Percentiles rank a stretch among this genome's conserved stretches.
These are phyloP conservation scores for Eupithecia abbreviata DNA, from an alignment of 2,888 invertebrate genomes.

Conservation along the genomic window DNA sequence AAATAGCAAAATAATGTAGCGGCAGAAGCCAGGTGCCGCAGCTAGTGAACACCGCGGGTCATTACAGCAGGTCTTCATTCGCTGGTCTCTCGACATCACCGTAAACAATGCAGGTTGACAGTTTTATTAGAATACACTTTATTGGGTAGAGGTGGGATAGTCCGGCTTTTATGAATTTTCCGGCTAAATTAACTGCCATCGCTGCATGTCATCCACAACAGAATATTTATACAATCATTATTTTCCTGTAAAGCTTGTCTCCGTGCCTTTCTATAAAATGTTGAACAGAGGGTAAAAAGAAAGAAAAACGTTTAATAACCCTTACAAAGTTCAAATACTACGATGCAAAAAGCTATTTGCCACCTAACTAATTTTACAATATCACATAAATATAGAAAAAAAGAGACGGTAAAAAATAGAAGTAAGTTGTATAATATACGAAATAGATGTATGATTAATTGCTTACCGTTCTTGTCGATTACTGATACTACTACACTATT, in stretches of 20 bases:
- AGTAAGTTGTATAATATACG: too few relatives aligned
- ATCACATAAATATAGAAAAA: too few relatives aligned
- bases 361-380: too few relatives aligned
- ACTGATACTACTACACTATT: too few relatives aligned
- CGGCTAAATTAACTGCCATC: background rate
- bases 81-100: constrained; percentile 38
- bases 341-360: too few relatives aligned
- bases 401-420: too few relatives aligned
- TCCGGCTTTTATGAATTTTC: constrained; percentile 15
- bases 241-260: background rate
- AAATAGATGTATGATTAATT: too few relatives aligned
- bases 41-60: background rate
- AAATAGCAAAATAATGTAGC: background rate
- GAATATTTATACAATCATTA: background rate
- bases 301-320: too few relatives aligned
- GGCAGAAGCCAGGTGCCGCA: background rate
- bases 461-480: too few relatives aligned
- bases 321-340: too few relatives aligned
- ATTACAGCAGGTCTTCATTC: constrained; percentile 18
- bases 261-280: too few relatives aligned
- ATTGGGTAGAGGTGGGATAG: constrained; percentile 28
- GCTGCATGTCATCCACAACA: background rate
- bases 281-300: too few relatives aligned
- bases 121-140: constrained; percentile 44
- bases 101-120: constrained; percentile 45